These are phyloP conservation scores for Campoletis sonorensis DNA, from an alignment of 1,140 invertebrate species.

Conservation along the genomic window DNA sequence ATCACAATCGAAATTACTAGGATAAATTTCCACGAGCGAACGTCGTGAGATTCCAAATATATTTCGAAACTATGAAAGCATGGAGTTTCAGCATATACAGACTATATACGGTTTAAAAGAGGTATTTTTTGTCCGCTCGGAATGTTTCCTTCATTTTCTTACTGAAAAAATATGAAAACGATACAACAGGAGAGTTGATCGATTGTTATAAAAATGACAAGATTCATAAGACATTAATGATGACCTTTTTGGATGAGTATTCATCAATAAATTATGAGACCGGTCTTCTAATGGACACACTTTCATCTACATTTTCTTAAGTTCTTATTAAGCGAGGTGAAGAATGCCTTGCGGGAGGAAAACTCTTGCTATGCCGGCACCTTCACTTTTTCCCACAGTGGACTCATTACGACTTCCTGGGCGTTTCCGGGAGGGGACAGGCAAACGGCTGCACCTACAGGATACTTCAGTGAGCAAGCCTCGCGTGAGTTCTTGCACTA, in stretches of 20 bases:
- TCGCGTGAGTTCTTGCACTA: constrained; percentile 26
- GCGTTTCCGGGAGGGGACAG: constrained; percentile 31
- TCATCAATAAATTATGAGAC: background rate
- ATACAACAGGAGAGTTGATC: too few species aligned
- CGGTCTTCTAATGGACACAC: background rate
- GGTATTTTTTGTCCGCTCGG: too few species aligned
- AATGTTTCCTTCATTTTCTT: too few species aligned
- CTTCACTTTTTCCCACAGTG: constrained; percentile 45
- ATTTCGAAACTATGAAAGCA: too few species aligned
- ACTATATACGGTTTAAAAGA: too few species aligned
- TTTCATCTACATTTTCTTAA: constrained; percentile 6
- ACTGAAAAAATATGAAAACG: too few species aligned
- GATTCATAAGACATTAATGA: background rate
- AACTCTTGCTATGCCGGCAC: constrained; percentile 5
- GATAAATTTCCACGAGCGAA: too few species aligned
- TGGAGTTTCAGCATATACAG: too few species aligned
- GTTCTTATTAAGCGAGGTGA: constrained; percentile 3
- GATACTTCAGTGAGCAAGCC: background rate
- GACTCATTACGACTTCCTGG: constrained; percentile 46
- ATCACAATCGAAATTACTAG: too few species aligned
- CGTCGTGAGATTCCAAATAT: too few species aligned
- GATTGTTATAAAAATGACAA: too few species aligned
- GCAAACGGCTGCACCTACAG: background rate
- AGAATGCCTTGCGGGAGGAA: constrained; percentile 25
- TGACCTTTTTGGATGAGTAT: constrained; percentile 8